Evolutionary conservation across 2,888 invertebrate genomes (phyloP).

Genomic region (Lomographa bimaculata): DNA sequence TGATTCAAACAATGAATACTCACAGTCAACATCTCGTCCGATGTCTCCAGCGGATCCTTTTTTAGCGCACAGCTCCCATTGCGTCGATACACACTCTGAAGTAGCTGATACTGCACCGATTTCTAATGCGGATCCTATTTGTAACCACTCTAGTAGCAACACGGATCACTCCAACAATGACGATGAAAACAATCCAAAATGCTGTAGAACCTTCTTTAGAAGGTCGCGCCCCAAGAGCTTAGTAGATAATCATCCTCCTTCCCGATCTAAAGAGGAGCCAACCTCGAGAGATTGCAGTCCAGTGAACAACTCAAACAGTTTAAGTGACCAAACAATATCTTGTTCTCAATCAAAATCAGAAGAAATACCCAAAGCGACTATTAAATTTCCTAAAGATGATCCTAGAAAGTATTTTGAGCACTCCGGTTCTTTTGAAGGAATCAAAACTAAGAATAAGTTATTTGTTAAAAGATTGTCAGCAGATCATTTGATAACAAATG

Average conservation of each 20-base stretch:
- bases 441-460: slow-evolving; percentile 70
- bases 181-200: slow-evolving; percentile 65
- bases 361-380: slow-evolving; percentile 70
- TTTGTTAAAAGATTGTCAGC: slow-evolving; percentile 78
- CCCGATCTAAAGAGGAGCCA: slow-evolving; percentile 49
- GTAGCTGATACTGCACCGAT: slow-evolving; percentile 47
- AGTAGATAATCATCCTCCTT: slow-evolving; percentile 54
- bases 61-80: slow-evolving; percentile 68
- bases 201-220: slow-evolving; percentile 73
- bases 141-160: slow-evolving; percentile 47
- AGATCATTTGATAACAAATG: slow-evolving; percentile 75
- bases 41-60: slow-evolving; percentile 78
- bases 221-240: slow-evolving; percentile 73
- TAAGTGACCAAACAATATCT: slow-evolving; percentile 63
- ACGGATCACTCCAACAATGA: slow-evolving; percentile 51
- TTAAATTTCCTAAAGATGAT: slow-evolving; percentile 72
- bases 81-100: slow-evolving; percentile 52
- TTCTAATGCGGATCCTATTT: slow-evolving; percentile 47
- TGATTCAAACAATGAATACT: slow-evolving; percentile 74
- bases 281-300: slow-evolving; percentile 67
- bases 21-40: slow-evolving; percentile 70
- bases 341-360: slow-evolving; percentile 66
- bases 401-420: slow-evolving; percentile 71
- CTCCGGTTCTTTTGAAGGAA: slow-evolving; percentile 76
- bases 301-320: slow-evolving; percentile 65